Evolutionary conservation across 2,888 invertebrate genomes (phyloP), one percentile per base, ranked within the genome.

Genomic region (Chalcis sispes): DNA sequence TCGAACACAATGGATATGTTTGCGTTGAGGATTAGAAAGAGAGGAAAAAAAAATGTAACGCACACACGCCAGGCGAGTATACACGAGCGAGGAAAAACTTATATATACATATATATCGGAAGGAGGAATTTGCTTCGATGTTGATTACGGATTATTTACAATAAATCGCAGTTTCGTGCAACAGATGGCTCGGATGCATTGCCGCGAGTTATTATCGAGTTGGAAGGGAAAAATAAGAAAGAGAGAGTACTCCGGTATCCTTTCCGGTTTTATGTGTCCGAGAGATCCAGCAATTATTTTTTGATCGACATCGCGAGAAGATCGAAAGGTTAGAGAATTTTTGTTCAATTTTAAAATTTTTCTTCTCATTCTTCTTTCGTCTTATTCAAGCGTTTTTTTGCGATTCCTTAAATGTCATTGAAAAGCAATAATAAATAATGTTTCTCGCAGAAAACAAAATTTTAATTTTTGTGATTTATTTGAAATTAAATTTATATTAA

Each of bases 211-310:
- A 54, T 52, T 61, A 20, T 29, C n/a, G n/a, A 27, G 58, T 72
- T 50, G 58, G 46, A 50, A 32, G 69, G 46, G 50, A 46, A 77
- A 76, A 36, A 64, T 70, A 40, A 46, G n/a, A n/a, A 54, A 48
- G 40, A 23, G 23, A 18, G 20, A 46, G 61, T 25, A 20, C 15
- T n/a, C n/a, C n/a, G n/a, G 15, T 29, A 66, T 70, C 58, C 66
- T 75, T 74, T 74, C 67, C 67, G 66, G 69, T 66, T 75, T 69
- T 52, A 32, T 64, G 56, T 67, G 48, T 75, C 66, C 62, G 66
- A 62, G 71, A 58, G 59, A 3, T 42, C 66, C 42, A 69, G 36
- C 50, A 32, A 46, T 18, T 56, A 25, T 61, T 29, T 59, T 50
- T 36, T 42, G 61, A 62, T 54, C 52, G 66, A 13, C 56, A 65